phyloP scores from a whole-genome alignment of 2,113 vertebrate species.

The Pipa parva region DNA sequence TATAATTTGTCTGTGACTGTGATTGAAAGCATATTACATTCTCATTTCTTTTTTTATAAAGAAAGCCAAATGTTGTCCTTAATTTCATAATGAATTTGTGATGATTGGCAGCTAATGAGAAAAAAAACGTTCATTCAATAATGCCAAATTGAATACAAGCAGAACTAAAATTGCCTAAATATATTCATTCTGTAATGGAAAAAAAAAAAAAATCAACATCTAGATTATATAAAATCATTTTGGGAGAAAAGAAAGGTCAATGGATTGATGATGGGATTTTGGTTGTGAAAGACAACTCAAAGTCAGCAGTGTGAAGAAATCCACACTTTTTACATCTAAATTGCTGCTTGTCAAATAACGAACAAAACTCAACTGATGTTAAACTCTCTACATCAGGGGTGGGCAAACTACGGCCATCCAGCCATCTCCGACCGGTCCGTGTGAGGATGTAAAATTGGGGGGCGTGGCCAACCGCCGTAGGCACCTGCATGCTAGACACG shows the following conservation, averaged over 20 bases:
- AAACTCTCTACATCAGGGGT: too few species aligned
- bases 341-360: too few species aligned
- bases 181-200: conserved; percentile 11
- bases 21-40: conserved; percentile 41
- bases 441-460: too few species aligned
- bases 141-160: conserved; percentile 5
- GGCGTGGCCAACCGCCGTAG: too few species aligned
- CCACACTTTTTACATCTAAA: too few species aligned
- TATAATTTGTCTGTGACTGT: conserved; percentile 27
- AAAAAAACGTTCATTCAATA: conserved; percentile 33
- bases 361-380: too few species aligned
- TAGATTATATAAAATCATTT: conserved; percentile 4
- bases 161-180: conserved; percentile 1
- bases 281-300: too few species aligned
- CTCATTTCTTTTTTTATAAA: conserved; percentile 26
- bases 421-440: too few species aligned
- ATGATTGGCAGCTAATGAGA: conserved; percentile 30
- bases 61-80: conserved; percentile 24
- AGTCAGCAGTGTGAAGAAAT: too few species aligned
- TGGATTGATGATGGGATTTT: too few species aligned
- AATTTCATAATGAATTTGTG: conserved; percentile 17
- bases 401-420: too few species aligned
- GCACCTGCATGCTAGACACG: too few species aligned
- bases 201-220: conserved; percentile 10
- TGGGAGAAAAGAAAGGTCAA: not conserved